A percentile compares a stretch with the other conserved stretches of the same genome.
Conservation (phyloP, 2,797 vertebrate genomes). For the Sciurus carolinensis region DNA sequence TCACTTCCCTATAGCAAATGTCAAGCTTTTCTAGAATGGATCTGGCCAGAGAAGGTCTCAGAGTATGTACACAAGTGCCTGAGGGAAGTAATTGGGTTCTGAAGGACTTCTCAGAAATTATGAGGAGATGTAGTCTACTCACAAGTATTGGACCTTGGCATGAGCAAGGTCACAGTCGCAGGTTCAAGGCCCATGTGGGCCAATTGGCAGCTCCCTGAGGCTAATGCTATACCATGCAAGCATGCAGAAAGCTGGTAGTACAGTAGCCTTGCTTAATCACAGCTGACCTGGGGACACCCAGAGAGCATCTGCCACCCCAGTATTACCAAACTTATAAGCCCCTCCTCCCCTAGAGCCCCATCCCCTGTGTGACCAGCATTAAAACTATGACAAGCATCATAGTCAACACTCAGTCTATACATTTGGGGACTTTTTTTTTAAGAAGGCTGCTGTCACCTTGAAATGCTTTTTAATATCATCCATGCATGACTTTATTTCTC, state of each 20-base stretch:
- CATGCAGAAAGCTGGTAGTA: not conserved
- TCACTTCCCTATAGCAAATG: not conserved
- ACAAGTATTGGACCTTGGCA: not conserved
- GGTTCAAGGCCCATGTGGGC: not conserved
- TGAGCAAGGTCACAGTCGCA: not conserved
- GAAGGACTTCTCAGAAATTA: not conserved
- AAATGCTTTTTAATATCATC: constrained; percentile 18
- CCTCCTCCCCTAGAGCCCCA: fast-evolving
- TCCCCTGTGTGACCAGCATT: not conserved
- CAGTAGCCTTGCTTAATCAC: not conserved
- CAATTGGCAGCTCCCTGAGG: not conserved
- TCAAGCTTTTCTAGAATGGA: not conserved
- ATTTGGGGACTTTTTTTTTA: not conserved
- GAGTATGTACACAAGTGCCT: not conserved
- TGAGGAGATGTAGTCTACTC: not conserved
- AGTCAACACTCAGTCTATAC: not conserved
- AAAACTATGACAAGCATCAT: not conserved
- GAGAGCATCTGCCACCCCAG: fast-evolving
- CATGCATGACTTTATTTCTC: not conserved
- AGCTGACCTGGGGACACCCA: not conserved
- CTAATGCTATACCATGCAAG: not conserved
- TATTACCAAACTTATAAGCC: not conserved
- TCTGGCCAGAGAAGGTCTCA: not conserved
- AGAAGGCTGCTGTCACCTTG: constrained; percentile 1
- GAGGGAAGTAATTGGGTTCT: not conserved